Conservation (phyloP, 2,888 invertebrate species). For the Cephus sareptanus region DNA sequence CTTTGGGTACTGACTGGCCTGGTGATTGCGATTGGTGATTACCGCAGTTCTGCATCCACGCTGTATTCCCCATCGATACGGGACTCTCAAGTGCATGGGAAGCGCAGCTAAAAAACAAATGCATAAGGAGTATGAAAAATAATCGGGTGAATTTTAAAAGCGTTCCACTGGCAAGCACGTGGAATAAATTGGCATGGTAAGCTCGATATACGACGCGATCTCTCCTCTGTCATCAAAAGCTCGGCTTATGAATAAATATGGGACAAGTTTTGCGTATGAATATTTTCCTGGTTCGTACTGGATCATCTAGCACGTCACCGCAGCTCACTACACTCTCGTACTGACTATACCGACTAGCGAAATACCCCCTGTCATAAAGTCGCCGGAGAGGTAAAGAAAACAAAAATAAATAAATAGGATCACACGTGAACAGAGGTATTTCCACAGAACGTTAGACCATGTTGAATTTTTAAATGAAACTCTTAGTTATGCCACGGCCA, state of each 20-base stretch:
- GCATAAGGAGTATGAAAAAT: neutral
- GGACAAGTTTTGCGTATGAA: constrained; percentile 52
- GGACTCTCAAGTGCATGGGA: neutral
- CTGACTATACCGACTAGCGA: neutral
- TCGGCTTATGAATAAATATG: constrained; percentile 53
- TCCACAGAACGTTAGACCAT: neutral
- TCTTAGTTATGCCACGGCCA: neutral
- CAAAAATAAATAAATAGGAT: neutral
- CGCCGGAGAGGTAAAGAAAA: neutral
- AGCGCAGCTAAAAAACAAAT: neutral
- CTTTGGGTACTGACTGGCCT: neutral
- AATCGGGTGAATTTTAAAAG: constrained; percentile 5
- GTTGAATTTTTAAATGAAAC: neutral
- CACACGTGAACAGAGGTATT: neutral
- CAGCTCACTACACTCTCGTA: neutral
- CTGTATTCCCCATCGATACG: neutral
- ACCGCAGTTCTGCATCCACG: neutral
- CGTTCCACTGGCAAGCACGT: constrained; percentile 29
- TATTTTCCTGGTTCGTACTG: constrained; percentile 29
- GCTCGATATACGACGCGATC: constrained; percentile 35
- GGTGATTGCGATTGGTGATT: neutral
- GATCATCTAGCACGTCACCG: neutral
- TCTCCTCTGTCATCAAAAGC: constrained; percentile 47
- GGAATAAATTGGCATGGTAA: constrained; percentile 40
- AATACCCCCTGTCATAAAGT: neutral